Percentiles rank a stretch among this genome's conserved stretches.
These are phyloP conservation scores for Ephialtes manifestator DNA, from an alignment of 2,888 invertebrate species.

Conservation along the genomic window DNA sequence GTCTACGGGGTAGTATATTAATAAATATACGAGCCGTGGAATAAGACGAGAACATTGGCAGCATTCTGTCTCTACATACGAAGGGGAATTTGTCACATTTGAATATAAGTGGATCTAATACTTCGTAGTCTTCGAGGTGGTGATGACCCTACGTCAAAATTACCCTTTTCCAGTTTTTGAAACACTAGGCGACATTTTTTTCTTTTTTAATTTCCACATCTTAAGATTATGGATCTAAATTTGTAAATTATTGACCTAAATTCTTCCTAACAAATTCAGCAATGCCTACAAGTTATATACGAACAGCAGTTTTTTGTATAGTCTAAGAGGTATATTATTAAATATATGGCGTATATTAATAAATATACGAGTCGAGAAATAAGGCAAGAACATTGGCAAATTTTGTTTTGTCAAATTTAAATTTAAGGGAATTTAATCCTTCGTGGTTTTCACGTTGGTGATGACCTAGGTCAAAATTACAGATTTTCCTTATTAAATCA, in stretches of 20 bases:
- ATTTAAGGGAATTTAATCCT: background rate
- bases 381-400: conserved; percentile 7
- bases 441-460: too few species aligned
- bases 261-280: too few species aligned
- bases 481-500: too few species aligned
- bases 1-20: conserved; percentile 27
- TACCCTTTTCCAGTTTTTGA: too few species aligned
- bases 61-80: background rate
- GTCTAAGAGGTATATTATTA: conserved; percentile 29
- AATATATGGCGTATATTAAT: conserved; percentile 47
- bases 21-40: conserved; percentile 32
- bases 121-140: background rate
- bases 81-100: background rate
- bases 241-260: too few species aligned
- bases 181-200: too few species aligned
- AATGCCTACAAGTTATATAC: conserved; percentile 7
- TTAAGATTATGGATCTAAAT: too few species aligned
- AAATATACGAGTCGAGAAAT: conserved; percentile 21
- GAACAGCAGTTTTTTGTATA: conserved; percentile 4
- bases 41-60: conserved; percentile 15
- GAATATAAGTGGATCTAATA: background rate
- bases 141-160: too few species aligned
- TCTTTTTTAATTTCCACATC: too few species aligned
- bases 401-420: background rate
- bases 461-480: too few species aligned